Conservation (phyloP, 2,888 invertebrate genomes). For the Gisinianus flammeolus region DNA sequence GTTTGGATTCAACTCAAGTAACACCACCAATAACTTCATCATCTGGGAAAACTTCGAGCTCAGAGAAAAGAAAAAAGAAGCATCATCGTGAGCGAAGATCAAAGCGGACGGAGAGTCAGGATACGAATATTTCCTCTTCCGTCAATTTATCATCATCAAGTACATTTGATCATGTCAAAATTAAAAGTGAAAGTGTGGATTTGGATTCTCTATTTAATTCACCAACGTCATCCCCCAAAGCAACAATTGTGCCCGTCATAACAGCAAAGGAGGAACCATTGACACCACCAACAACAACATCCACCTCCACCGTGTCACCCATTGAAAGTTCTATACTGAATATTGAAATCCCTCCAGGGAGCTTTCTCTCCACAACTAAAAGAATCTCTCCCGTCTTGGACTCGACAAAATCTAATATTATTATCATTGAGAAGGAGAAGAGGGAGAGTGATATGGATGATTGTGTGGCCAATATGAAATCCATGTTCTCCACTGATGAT, state of each 20-base stretch:
- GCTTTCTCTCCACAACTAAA: background rate
- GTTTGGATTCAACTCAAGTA: conserved; percentile 38
- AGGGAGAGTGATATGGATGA: conserved; percentile 44
- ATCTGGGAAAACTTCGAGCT: conserved; percentile 14
- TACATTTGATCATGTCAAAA: conserved; percentile 39
- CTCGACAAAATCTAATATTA: background rate
- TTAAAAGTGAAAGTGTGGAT: conserved; percentile 50
- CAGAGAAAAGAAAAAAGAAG: conserved; percentile 82
- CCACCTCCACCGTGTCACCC: conserved; percentile 37
- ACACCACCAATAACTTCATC: conserved; percentile 40
- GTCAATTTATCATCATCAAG: conserved; percentile 32
- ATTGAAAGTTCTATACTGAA: conserved; percentile 12
- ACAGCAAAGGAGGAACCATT: conserved; percentile 16
- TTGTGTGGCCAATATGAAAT: conserved; percentile 39
- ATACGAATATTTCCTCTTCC: conserved; percentile 59
- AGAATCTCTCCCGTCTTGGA: conserved; percentile 6
- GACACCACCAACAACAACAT: conserved; percentile 46
- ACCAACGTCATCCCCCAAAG: conserved; percentile 59
- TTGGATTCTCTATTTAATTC: conserved; percentile 56
- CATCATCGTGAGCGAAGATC: conserved; percentile 75
- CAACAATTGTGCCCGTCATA: conserved; percentile 61
- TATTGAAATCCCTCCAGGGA: conserved; percentile 11
- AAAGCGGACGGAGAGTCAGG: conserved; percentile 72
- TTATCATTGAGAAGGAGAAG: conserved; percentile 17
- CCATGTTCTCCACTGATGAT: conserved; percentile 57